A percentile compares a stretch with the other conserved stretches of the same genome.
Conservation (phyloP, 2,113 vertebrate species). For the Vulpes vulpes region DNA sequence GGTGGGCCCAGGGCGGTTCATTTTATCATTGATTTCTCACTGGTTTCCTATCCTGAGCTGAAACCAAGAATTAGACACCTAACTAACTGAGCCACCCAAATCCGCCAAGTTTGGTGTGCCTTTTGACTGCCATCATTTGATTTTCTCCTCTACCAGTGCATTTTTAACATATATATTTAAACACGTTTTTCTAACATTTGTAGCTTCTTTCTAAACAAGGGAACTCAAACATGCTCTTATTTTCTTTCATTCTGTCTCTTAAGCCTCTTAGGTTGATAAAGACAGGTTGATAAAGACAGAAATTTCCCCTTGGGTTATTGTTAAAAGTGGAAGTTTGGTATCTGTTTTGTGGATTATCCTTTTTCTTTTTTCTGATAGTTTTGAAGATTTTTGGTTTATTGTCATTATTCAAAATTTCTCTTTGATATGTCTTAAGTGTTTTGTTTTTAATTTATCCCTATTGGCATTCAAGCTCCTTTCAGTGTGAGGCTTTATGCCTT, state of each 20-base stretch:
- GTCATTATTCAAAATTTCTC: background rate
- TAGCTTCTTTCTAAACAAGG: background rate
- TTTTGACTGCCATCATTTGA: background rate
- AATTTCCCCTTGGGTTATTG: background rate
- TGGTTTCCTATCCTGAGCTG: background rate
- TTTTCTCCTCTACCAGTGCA: background rate
- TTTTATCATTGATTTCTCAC: constrained; percentile 7
- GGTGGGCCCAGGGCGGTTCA: background rate
- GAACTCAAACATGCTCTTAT: background rate
- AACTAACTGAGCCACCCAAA: too few species aligned
- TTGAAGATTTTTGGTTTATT: constrained; percentile 37
- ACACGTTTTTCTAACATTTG: background rate
- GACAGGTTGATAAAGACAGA: constrained; percentile 5
- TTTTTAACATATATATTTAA: background rate
- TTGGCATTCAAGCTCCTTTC: background rate
- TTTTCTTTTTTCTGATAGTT: background rate
- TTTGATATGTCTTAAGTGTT: background rate
- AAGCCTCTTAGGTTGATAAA: constrained; percentile 23
- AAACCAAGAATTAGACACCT: too few species aligned
- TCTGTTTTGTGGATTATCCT: background rate
- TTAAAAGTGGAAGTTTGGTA: background rate
- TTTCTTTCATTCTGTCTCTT: background rate
- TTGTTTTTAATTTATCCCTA: background rate
- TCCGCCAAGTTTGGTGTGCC: too few species aligned
- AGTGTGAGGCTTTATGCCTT: background rate